Conservation (phyloP, 2,888 invertebrate species). For the Andrena flavipes region DNA sequence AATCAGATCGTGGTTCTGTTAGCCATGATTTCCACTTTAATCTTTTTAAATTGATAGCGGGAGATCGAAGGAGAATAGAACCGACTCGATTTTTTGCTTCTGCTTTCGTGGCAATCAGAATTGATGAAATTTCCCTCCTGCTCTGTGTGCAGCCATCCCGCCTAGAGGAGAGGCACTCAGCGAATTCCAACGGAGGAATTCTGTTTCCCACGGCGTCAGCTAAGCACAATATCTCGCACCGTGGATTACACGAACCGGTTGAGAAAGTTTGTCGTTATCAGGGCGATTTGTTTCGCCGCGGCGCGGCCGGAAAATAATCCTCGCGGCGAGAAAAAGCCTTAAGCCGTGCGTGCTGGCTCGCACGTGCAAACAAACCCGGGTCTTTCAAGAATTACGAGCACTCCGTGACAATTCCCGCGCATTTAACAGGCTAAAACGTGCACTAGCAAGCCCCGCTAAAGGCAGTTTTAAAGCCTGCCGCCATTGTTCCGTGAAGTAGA, state of each 20-base stretch:
- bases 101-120: too few relatives aligned
- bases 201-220: not conserved
- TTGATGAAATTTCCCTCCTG: too few relatives aligned
- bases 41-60: too few relatives aligned
- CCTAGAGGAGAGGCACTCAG: not conserved
- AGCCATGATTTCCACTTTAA: too few relatives aligned
- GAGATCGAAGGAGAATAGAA: too few relatives aligned
- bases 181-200: not conserved
- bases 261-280: slow-evolving; percentile 40
- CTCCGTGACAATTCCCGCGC: slow-evolving; percentile 60
- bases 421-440: slow-evolving; percentile 59
- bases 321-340: slow-evolving; percentile 46
- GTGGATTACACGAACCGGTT: slow-evolving; percentile 35
- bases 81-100: too few relatives aligned
- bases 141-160: too few relatives aligned
- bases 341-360: slow-evolving; percentile 38
- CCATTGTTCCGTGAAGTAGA: slow-evolving; percentile 58
- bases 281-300: slow-evolving; percentile 50
- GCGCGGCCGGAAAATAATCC: slow-evolving; percentile 40
- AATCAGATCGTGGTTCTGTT: slow-evolving; percentile 8
- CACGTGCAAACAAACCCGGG: slow-evolving; percentile 49
- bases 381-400: slow-evolving; percentile 56
- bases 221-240: not conserved
- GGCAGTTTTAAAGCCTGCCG: slow-evolving; percentile 55
- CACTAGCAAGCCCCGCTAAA: slow-evolving; percentile 25